Evolutionary conservation across 2,113 vertebrate species (phyloP).

Genomic region (Pholis gunnellus): DNA sequence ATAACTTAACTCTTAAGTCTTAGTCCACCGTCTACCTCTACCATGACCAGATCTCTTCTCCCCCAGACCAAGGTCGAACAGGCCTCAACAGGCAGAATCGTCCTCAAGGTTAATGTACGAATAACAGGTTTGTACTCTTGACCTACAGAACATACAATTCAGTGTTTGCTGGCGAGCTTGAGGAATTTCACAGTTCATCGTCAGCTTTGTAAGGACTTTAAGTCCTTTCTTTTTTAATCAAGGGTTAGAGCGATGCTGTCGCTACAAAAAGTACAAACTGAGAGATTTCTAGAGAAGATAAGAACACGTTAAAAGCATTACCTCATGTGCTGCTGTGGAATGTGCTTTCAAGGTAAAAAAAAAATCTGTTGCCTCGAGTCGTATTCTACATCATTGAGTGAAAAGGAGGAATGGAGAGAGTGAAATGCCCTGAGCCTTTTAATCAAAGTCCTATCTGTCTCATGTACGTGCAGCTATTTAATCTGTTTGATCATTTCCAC

Average conservation of each 20-base stretch:
- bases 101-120: constrained; percentile 52
- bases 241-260: neutral
- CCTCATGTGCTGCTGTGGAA: constrained; percentile 74
- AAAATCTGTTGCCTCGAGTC: constrained; percentile 52
- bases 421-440: neutral
- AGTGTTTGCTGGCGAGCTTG: constrained; percentile 50
- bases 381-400: constrained; percentile 26
- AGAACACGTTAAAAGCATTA: constrained; percentile 63
- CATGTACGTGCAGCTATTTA: neutral
- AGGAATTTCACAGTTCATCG: constrained; percentile 50
- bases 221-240: constrained; percentile 7
- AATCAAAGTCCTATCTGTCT: constrained; percentile 13
- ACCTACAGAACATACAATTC: constrained; percentile 45
- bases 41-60: constrained; percentile 38
- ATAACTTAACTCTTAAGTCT: neutral
- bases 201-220: constrained; percentile 17
- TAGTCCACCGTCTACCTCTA: neutral
- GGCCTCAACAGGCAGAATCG: constrained; percentile 48
- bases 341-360: constrained; percentile 61
- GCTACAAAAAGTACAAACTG: neutral
- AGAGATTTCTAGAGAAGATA: constrained; percentile 11
- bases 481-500: constrained; percentile 2
- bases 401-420: constrained; percentile 17
- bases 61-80: constrained; percentile 36
- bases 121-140: constrained; percentile 42